These are phyloP conservation scores for Caenorhabditis sp. DNA, from an alignment of 2,888 invertebrate species.

Conservation along the genomic window DNA sequence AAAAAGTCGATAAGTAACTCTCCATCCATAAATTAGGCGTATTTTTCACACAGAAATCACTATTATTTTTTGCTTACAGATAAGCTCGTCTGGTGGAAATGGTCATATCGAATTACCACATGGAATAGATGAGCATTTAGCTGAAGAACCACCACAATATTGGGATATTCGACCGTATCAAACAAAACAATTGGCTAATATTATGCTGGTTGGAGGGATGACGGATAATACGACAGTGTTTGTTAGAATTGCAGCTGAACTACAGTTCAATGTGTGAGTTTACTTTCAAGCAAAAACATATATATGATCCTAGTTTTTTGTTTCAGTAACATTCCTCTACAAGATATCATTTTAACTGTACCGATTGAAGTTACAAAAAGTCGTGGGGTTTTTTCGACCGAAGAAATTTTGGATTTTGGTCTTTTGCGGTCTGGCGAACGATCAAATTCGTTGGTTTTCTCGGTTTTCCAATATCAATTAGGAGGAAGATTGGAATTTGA, in stretches of 20 bases:
- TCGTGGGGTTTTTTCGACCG: constrained; percentile 82
- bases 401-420: constrained; percentile 83
- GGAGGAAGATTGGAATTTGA: constrained; percentile 76
- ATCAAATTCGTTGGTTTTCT: constrained; percentile 76
- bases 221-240: constrained; percentile 60
- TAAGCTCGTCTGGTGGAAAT: constrained; percentile 76
- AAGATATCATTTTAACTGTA: constrained; percentile 37
- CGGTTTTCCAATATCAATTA: constrained; percentile 77
- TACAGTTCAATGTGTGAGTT: not conserved
- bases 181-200: constrained; percentile 40
- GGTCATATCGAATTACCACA: constrained; percentile 86
- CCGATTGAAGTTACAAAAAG: constrained; percentile 62
- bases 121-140: constrained; percentile 77
- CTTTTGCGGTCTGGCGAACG: constrained; percentile 77
- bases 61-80: too few relatives aligned
- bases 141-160: constrained; percentile 82
- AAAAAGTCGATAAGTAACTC: too few relatives aligned
- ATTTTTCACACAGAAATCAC: too few relatives aligned
- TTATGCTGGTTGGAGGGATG: constrained; percentile 33
- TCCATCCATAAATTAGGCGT: too few relatives aligned
- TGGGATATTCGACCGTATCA: constrained; percentile 76
- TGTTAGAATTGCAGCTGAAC: constrained; percentile 46
- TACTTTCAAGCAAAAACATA: not conserved
- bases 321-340: not conserved
- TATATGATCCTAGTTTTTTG: not conserved